Evolutionary conservation across 2,113 vertebrate species (phyloP).

Genomic region (Poecile atricapillus): DNA sequence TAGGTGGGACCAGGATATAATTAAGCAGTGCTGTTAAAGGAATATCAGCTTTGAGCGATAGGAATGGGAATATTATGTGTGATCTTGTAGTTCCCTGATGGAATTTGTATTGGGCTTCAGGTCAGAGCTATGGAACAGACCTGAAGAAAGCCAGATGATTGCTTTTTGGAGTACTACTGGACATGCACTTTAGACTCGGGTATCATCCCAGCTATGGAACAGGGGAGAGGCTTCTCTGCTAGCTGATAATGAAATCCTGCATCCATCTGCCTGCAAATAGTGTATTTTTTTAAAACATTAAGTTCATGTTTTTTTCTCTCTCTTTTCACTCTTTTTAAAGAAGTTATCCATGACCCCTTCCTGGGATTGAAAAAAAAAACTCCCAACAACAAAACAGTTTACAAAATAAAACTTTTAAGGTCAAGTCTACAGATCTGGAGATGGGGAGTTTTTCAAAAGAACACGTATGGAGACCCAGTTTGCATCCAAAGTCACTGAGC

Average conservation of each 20-base stretch:
- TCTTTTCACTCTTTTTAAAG: background rate
- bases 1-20: background rate
- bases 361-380: background rate
- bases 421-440: background rate
- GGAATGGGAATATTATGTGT: background rate
- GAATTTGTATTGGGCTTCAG: background rate
- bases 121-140: background rate
- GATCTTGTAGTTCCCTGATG: background rate
- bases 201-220: background rate
- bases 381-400: background rate
- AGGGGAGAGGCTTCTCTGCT: background rate
- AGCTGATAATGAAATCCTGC: constrained; percentile 6
- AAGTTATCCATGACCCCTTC: background rate
- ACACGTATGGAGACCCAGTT: background rate
- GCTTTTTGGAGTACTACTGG: background rate
- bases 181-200: background rate
- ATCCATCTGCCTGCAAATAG: background rate
- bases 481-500: background rate
- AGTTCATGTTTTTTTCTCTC: background rate
- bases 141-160: background rate
- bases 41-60: background rate
- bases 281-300: background rate
- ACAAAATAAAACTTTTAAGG: background rate
- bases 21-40: background rate
- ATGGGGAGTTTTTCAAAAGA: background rate